Percentiles rank a stretch among this genome's conserved stretches.
phyloP scores from a whole-genome alignment of 2,113 vertebrate genomes.

The Tenebrosternarchus preto region DNA sequence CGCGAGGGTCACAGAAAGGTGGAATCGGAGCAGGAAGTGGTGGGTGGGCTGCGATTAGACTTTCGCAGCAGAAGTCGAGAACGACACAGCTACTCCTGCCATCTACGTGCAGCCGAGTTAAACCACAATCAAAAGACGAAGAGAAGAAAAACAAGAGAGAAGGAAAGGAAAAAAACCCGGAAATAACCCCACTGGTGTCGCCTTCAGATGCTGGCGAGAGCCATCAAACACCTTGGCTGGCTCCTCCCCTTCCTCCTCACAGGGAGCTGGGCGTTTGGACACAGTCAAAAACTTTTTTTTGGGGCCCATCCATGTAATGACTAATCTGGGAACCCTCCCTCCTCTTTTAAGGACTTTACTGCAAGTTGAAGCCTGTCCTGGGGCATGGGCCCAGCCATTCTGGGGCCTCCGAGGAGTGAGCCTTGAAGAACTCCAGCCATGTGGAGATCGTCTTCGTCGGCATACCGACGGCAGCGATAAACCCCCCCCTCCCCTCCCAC shows the following conservation, averaged over 20 bases:
- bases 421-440: conserved; percentile 38
- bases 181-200: conserved; percentile 31
- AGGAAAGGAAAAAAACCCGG: conserved; percentile 39
- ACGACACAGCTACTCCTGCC: conserved; percentile 44
- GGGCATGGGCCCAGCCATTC: conserved; percentile 12
- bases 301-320: conserved; percentile 14
- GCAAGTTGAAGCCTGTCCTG: conserved; percentile 25
- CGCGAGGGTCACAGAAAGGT: conserved; percentile 43
- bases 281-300: conserved; percentile 5
- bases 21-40: conserved; percentile 53
- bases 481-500: conserved; percentile 16
- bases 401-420: neutral
- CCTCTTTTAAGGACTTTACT: conserved; percentile 16
- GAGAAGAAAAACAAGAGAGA: conserved; percentile 17
- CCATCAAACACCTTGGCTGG: neutral
- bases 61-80: conserved; percentile 7
- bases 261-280: conserved; percentile 4
- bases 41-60: conserved; percentile 26
- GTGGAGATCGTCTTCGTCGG: neutral
- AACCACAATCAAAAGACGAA: conserved; percentile 1
- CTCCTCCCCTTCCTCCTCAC: neutral
- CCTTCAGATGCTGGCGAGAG: conserved; percentile 25
- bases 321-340: neutral
- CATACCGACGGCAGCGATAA: conserved; percentile 20
- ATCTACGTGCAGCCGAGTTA: conserved; percentile 26